Base-by-base conservation (phyloP, 1,140 invertebrate species). In the Diabrotica virgifera region DNA sequence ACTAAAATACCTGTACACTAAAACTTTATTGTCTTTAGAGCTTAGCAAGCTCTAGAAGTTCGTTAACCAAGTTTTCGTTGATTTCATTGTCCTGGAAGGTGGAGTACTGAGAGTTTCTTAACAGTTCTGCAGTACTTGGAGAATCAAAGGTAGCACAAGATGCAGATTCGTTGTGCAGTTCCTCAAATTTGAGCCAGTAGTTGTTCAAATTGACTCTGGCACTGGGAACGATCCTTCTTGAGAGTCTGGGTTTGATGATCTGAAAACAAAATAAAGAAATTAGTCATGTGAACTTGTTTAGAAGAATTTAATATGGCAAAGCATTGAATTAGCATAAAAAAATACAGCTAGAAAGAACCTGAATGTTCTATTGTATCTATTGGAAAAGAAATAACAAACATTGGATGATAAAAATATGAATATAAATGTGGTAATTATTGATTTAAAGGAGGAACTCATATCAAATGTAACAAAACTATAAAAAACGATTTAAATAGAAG, bases 121-220 rank as follows among this genome's bases (percentile, higher is more conserved):
- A 50, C 7, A 59, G 14, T 8, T 50, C 58, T 10, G 46, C 24
- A 38, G 51, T 62, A 8, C 3, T n/a, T 6, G 52, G 35, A 77
- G 77, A 76, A 67, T 80, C 75, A 76, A 78, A 78, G 73, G 79
- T 72, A 70, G 78, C 77, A 13, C 80, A 75, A n/a, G 78, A 70
- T 6, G 78, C 66, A 59, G 79, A 79, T 59, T 80, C 80, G 8
- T 61, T 68, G 64, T 82, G 80, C 61, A 83, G 68, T 63, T 84
- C 82, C 66, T 82, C 83, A 67, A 85, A 81, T 68, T 83, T 83
- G 59, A 81, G 79, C 84, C 84, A 85, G 74, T 83, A 83, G 74
- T 80, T 80, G 74, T 85, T 85, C 35, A 85, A 77, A 72, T 85
- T 84, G 70, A 85, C 79, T 63, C 80, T 81, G 63, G 82, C 79